Percentiles rank a stretch among this genome's conserved stretches.
Evolutionary conservation across 1,140 invertebrate genomes (phyloP).

Genomic region (Drosophila bifasciata): DNA sequence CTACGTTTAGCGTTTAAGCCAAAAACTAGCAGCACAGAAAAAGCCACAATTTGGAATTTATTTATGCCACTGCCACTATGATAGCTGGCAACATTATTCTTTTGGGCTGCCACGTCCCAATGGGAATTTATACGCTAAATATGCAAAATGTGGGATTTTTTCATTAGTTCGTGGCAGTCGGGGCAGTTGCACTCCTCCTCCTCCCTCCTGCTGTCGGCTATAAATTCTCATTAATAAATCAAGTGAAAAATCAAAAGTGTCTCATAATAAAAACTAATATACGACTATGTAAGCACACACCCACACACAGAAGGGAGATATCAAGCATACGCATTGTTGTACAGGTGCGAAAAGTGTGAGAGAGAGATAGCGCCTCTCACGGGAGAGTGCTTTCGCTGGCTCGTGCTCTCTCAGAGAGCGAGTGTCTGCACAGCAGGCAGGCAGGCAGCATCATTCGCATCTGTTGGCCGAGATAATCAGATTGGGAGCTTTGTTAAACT

Average conservation of each 20-base stretch:
- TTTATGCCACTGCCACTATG: constrained; percentile 3
- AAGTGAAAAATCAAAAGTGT: constrained; percentile 74
- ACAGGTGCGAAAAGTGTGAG: constrained; percentile 58
- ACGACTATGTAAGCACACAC: constrained; percentile 58
- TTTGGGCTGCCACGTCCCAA: constrained; percentile 10
- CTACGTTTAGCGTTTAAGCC: too few species aligned
- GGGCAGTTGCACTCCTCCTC: constrained; percentile 24
- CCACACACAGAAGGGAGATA: constrained; percentile 16
- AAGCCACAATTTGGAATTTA: neutral
- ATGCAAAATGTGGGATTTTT: constrained; percentile 42
- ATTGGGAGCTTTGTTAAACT: constrained; percentile 58
- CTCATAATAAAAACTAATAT: constrained; percentile 66
- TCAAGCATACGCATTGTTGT: constrained; percentile 72
- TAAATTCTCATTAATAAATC: constrained; percentile 72
- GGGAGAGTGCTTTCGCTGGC: constrained; percentile 1
- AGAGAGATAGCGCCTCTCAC: too few species aligned
- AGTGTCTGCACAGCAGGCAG: constrained; percentile 25
- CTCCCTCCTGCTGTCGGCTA: constrained; percentile 43
- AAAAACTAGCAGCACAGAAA: too few species aligned
- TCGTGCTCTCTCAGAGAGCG: neutral
- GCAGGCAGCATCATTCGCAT: constrained; percentile 1
- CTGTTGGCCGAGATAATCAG: constrained; percentile 34
- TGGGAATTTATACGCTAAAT: constrained; percentile 53
- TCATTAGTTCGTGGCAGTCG: constrained; percentile 30
- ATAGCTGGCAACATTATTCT: constrained; percentile 44